Base-by-base conservation (phyloP, 1,140 invertebrate species). In the Nebria ingens region DNA sequence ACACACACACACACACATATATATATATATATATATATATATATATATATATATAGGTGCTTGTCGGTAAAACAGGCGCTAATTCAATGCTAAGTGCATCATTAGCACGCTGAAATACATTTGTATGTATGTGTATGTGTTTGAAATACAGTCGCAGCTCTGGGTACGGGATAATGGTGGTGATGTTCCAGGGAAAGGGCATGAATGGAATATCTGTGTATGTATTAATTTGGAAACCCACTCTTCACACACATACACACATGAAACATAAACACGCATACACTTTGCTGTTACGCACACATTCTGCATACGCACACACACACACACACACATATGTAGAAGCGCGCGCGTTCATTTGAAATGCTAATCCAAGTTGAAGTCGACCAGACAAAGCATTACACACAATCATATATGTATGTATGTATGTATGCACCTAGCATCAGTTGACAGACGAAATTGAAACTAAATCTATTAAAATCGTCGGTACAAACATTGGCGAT, bases 301-400 rank as follows among this genome's bases (percentile, higher is more conserved):
- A n/a, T n/a, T n/a, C n/a, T n/a, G n/a, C n/a, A n/a, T n/a, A n/a
- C n/a, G n/a, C n/a, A n/a, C n/a, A n/a, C n/a, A n/a, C n/a, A n/a
- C n/a, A n/a, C n/a, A n/a, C n/a, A n/a, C n/a, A n/a, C n/a, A n/a
- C n/a, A n/a, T n/a, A n/a, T n/a, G n/a, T n/a, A n/a, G n/a, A n/a
- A n/a, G n/a, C 25, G 25, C 13, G 25, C 25, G 4, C 25, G 25
- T 13, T 45, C 40, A 45, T 45, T 45, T 45, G 40, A 45, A 45
- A 45, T 45, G 40, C 40, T 45, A 45, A 45, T 45, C 40, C 40
- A 9, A n/a, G 40, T 17, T 17, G 17, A 17, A 45, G 40, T 17
- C 40, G 40, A 45, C 40, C 40, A 45, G 40, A 45, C 40, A 45
- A 45, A 45, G 9, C 6, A 45, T 45, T 17, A 17, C 40, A 17